Base-by-base conservation (phyloP, 2,888 invertebrate species). In the Meliscaeva auricollis region DNA sequence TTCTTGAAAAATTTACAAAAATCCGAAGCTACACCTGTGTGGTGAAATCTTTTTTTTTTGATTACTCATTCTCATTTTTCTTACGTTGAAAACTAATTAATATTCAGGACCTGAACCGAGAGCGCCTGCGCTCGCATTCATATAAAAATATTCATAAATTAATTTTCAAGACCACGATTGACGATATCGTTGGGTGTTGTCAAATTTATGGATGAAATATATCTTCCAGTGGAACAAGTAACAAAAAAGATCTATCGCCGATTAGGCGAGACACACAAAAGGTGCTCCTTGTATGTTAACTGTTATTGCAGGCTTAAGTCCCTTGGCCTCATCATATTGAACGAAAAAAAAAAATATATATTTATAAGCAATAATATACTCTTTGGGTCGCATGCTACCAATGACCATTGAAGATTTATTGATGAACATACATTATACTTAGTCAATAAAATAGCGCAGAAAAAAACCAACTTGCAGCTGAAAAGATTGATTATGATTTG, bases 71-170 rank as follows among this genome's bases (percentile, higher is more conserved):
- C 9, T 22, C 9, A 7, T 13, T 4, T 52, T 52, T 13, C n/a
- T n/a, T 6, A 54, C 13, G 3, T 35, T 11, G 8, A 41, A 41
- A 64, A 46, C 26, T 41, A 44, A 46, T 64, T 64, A 30, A 46
- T 30, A 64, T 64, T 64, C 44, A 46, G 30, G 15, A 64, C 30
- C 17, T 64, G 62, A n/a, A 46, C 30, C 46, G 46, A 9, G 17
- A 64, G 46, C 62, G 46, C 44, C 30, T 64, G 62, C 41, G 66
- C n/a, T n/a, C 52, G 56, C 48, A 70, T 69, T 72, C 11, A 44
- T 56, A 76, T 56, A 64, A 11, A 22, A 68, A 52, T n/a, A 52
- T n/a, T 15, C 52, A 52, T 52, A 50, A 70, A 79, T 79, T 75
- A 78, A 74, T 78, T 83, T 64, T 44, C 32, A 70, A 41, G 35